These are phyloP conservation scores for Drosophila histrio DNA, from an alignment of 2,888 invertebrate species.

Conservation along the genomic window DNA sequence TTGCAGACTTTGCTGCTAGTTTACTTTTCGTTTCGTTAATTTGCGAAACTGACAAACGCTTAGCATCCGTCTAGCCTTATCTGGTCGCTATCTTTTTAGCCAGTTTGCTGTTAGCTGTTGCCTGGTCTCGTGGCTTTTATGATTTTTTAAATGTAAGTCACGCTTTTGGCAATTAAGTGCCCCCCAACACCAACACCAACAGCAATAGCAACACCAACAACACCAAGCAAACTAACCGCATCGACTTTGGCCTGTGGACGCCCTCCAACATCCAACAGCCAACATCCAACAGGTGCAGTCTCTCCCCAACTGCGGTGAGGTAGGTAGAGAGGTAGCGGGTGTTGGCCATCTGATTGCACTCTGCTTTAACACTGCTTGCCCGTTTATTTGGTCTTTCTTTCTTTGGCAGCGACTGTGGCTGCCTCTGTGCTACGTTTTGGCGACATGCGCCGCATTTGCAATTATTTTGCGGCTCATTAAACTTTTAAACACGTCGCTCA, in stretches of 20 bases:
- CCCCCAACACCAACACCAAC: slow-evolving; percentile 52
- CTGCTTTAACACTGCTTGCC: slow-evolving; percentile 15
- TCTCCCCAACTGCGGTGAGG: slow-evolving; percentile 17
- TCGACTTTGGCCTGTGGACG: slow-evolving; percentile 56
- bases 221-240: slow-evolving; percentile 17
- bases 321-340: slow-evolving; percentile 24
- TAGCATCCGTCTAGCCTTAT: slow-evolving; percentile 60
- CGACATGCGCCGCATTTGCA: slow-evolving; percentile 78
- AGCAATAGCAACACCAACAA: slow-evolving; percentile 15
- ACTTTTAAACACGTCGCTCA: slow-evolving; percentile 82
- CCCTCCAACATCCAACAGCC: too few species aligned
- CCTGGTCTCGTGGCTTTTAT: slow-evolving; percentile 73
- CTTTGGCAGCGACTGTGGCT: slow-evolving; percentile 25
- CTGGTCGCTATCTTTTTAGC: slow-evolving; percentile 35
- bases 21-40: slow-evolving; percentile 53
- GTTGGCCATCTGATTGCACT: slow-evolving; percentile 39
- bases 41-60: slow-evolving; percentile 62
- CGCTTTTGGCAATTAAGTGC: slow-evolving; percentile 80
- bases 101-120: neutral
- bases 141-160: slow-evolving; percentile 79
- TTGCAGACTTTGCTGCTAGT: too few species aligned
- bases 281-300: slow-evolving; percentile 70
- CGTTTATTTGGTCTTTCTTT: slow-evolving; percentile 48
- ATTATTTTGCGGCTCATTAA: slow-evolving; percentile 82
- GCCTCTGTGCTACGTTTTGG: slow-evolving; percentile 66